Percentiles rank a stretch among this genome's conserved stretches.
phyloP scores from a whole-genome alignment of 2,113 vertebrate genomes.

The Synchiropus splendidus region DNA sequence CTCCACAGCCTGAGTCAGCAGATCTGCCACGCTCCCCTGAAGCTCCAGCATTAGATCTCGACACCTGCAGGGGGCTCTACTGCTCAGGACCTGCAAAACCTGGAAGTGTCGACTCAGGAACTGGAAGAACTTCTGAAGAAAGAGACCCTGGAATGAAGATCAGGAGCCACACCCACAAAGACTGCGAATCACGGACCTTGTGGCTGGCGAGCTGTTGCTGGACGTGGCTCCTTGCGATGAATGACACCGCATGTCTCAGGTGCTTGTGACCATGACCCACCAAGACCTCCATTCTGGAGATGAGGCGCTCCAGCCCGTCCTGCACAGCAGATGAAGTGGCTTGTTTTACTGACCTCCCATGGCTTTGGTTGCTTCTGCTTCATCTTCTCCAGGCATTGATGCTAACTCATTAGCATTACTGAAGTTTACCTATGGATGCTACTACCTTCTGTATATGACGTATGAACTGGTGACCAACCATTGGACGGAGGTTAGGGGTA shows the following conservation, averaged over 20 bases:
- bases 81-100: conserved; percentile 55
- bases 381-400: too few relatives aligned
- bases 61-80: conserved; percentile 54
- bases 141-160: not conserved
- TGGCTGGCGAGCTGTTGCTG: conserved; percentile 63
- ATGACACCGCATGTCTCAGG: conserved; percentile 35
- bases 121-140: conserved; percentile 71
- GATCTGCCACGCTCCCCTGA: conserved; percentile 45
- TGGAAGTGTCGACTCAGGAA: conserved; percentile 59
- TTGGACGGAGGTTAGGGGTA: too few relatives aligned
- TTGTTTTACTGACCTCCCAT: too few relatives aligned
- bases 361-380: too few relatives aligned
- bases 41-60: conserved; percentile 53
- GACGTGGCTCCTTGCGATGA: conserved; percentile 57
- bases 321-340: conserved; percentile 1
- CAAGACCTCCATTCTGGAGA: conserved; percentile 63
- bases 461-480: too few relatives aligned
- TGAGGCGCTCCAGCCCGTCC: conserved; percentile 55
- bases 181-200: conserved; percentile 57
- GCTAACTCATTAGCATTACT: too few relatives aligned
- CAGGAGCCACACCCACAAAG: not conserved
- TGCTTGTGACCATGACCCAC: conserved; percentile 62
- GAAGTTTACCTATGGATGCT: too few relatives aligned
- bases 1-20: conserved; percentile 61
- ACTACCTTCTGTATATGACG: too few relatives aligned